Evolutionary conservation across 2,888 invertebrate species (phyloP).

Genomic region (Omphaloscelis lunosa): DNA sequence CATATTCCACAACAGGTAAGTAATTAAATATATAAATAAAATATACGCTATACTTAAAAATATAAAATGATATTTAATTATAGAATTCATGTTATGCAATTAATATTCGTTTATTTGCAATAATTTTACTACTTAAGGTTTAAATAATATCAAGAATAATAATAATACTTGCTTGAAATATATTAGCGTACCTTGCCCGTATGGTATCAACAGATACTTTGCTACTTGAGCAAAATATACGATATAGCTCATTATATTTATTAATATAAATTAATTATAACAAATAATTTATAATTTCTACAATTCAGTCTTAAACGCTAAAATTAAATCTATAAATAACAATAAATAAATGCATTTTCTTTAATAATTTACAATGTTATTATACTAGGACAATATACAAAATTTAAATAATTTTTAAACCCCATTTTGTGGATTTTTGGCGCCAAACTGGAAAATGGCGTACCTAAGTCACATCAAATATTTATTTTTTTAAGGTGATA

Average conservation of each 20-base stretch:
- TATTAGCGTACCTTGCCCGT: slow-evolving; percentile 50
- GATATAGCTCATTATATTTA: slow-evolving; percentile 44
- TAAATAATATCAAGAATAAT: slow-evolving; percentile 25
- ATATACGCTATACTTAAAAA: slow-evolving; percentile 20
- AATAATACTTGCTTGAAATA: slow-evolving; percentile 33
- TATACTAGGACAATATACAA: slow-evolving; percentile 70
- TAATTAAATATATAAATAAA: slow-evolving; percentile 39
- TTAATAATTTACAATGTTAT: slow-evolving; percentile 77
- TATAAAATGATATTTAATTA: slow-evolving; percentile 3
- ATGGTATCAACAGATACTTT: slow-evolving; percentile 49
- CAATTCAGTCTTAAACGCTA: slow-evolving; percentile 79
- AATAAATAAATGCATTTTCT: slow-evolving; percentile 85
- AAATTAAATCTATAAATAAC: slow-evolving; percentile 71
- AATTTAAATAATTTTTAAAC: slow-evolving; percentile 30
- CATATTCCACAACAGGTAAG: slow-evolving; percentile 46
- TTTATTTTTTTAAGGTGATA: neutral
- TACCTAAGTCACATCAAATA: slow-evolving; percentile 6
- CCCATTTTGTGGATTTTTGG: slow-evolving; percentile 27
- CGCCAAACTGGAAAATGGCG: slow-evolving; percentile 28
- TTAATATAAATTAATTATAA: slow-evolving; percentile 52
- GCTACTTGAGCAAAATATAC: slow-evolving; percentile 39
- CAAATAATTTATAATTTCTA: slow-evolving; percentile 67
- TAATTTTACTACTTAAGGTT: slow-evolving; percentile 43
- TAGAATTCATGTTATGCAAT: slow-evolving; percentile 3
- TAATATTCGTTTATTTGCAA: slow-evolving; percentile 14